Base-by-base conservation (phyloP, 2,113 vertebrate species). In the Pheucticus melanocephalus region DNA sequence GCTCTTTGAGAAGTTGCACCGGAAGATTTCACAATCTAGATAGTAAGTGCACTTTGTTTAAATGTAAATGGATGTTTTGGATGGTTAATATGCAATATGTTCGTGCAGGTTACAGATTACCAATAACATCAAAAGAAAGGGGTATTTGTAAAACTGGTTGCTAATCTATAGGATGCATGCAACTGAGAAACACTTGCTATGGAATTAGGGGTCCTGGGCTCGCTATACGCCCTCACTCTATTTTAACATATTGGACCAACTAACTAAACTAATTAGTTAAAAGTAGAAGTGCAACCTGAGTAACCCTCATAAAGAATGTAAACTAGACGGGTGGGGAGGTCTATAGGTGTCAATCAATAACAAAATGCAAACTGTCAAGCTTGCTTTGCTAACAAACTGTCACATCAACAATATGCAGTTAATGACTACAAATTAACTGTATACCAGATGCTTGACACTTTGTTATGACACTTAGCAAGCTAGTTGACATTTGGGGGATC, bases 391-490 rank as follows among this genome's bases (percentile, higher is more conserved):
- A 99, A 99, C 98, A 98, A 98, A 98, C 98, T 98, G 98, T 98
- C 98, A 99, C 98, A 99, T 99, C 98, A 98, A 99, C 98, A 98
- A 98, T 98, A 98, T 98, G 98, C 98, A 98, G 98, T 98, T 98
- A 99, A 98, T 98, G 98, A 98, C 98, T 98, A 98, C 98, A 98
- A 98, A 99, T 99, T 98, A 99, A 98, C 98, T 98, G 97, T 98
- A 99, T 98, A 99, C 98, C 98, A 98, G 98, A 98, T 99, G 99
- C 98, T 97, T 98, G 98, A 98, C 98, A 99, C 98, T 98, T 98
- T 98, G 98, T 99, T 99, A 99, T 99, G 98, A 98, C 98, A 96
- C 98, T 98, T 98, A 98, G 98, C 98, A 98, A 98, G 98, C 97
- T 97, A 98, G 98, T 97, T 98, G 98, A 98, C 98, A 99, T 99